Conservation (phyloP, 2,113 vertebrate species). For the Athene noctua region DNA sequence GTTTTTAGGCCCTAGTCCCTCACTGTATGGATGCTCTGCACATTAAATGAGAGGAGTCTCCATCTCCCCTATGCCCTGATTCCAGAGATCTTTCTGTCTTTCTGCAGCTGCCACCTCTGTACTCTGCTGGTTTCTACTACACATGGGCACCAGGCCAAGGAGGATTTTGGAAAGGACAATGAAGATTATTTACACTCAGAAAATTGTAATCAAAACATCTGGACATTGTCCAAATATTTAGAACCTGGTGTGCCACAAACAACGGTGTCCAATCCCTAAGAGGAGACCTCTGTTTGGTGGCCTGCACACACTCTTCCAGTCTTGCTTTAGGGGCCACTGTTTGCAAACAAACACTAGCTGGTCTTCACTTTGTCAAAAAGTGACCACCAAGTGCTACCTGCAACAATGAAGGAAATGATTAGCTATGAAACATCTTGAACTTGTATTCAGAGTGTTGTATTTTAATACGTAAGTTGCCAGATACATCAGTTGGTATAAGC, state of each 20-base stretch:
- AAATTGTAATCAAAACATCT: neutral
- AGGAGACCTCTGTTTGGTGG: neutral
- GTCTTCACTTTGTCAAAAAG: neutral
- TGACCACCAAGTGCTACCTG: neutral
- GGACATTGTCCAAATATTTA: neutral
- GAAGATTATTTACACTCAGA: neutral
- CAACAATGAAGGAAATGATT: neutral
- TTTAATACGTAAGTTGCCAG: neutral
- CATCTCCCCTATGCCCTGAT: neutral
- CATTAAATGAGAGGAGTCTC: rapidly evolving
- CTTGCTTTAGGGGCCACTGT: neutral
- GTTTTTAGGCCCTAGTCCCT: too few species aligned
- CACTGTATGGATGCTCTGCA: neutral
- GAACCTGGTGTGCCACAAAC: neutral
- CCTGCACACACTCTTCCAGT: neutral
- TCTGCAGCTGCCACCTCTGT: neutral
- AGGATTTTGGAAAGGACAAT: neutral
- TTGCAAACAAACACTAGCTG: neutral
- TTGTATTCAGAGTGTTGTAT: neutral
- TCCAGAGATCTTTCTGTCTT: neutral
- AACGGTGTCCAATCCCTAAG: neutral
- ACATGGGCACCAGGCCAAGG: neutral
- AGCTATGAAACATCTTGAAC: neutral
- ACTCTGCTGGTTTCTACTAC: neutral
- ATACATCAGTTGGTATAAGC: neutral